Evolutionary conservation across 2,888 invertebrate genomes (phyloP).

Genomic region (Pyrgus malvae): DNA sequence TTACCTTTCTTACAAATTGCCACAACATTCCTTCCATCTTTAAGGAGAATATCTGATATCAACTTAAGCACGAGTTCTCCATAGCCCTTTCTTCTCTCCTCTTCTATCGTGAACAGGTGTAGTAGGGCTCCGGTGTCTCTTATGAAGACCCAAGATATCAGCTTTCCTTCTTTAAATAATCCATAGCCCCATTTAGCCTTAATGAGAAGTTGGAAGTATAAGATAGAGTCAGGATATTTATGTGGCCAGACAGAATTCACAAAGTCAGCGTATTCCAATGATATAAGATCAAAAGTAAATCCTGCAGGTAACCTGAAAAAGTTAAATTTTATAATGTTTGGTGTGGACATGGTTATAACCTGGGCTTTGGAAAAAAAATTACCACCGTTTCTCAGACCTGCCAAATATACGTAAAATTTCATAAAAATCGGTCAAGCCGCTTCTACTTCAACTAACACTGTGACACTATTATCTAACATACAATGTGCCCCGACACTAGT

Average conservation of each 20-base stretch:
- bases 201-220: slow-evolving; percentile 50
- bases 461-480: too few relatives aligned
- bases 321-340: too few relatives aligned
- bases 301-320: slow-evolving; percentile 45
- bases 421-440: too few relatives aligned
- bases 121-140: slow-evolving; percentile 53
- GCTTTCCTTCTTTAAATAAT: slow-evolving; percentile 42
- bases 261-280: slow-evolving; percentile 41
- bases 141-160: slow-evolving; percentile 52
- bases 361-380: too few relatives aligned
- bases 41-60: slow-evolving; percentile 45
- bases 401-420: too few relatives aligned
- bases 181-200: slow-evolving; percentile 51
- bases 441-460: too few relatives aligned
- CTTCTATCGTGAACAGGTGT: slow-evolving; percentile 53
- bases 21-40: slow-evolving; percentile 43
- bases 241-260: slow-evolving; percentile 54
- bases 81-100: slow-evolving; percentile 52
- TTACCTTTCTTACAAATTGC: slow-evolving; percentile 51
- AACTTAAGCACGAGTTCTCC: slow-evolving; percentile 50
- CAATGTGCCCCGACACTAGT: too few relatives aligned
- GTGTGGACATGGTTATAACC: too few relatives aligned
- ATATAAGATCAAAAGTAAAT: slow-evolving; percentile 42
- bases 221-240: slow-evolving; percentile 43
- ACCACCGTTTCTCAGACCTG: too few relatives aligned